A percentile compares a stretch with the other conserved stretches of the same genome.
Evolutionary conservation across 2,113 vertebrate species (phyloP).

Genomic region (Etheostoma spectabile): DNA sequence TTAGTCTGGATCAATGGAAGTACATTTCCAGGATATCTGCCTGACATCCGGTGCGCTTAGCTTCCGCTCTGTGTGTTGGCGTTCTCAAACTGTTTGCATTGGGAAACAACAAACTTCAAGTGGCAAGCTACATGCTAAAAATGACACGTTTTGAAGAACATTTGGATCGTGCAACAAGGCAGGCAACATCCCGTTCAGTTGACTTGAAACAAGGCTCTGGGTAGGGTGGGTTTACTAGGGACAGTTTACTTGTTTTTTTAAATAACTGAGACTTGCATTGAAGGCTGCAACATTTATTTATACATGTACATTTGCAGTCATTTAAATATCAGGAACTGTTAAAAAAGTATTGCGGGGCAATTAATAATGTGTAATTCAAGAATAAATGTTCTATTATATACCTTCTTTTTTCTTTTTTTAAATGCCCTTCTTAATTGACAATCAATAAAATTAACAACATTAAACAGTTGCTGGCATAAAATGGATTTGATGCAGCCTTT

Average conservation of each 20-base stretch:
- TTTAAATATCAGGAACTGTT: background rate
- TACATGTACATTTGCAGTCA: background rate
- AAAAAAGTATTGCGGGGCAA: background rate
- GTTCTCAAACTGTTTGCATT: too few species aligned
- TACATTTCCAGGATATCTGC: too few species aligned
- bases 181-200: background rate
- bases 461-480: background rate
- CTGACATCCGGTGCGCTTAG: too few species aligned
- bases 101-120: too few species aligned
- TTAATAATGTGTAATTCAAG: background rate
- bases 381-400: background rate
- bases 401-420: background rate
- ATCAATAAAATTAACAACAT: background rate
- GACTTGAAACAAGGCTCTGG: background rate
- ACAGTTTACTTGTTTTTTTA: background rate
- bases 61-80: too few species aligned
- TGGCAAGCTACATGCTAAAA: too few species aligned
- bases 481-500: background rate
- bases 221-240: too few species aligned
- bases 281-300: background rate
- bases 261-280: background rate
- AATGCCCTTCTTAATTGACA: background rate
- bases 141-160: too few species aligned
- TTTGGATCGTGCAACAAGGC: too few species aligned
- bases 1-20: too few species aligned